phyloP scores from a whole-genome alignment of 1,140 invertebrate genomes.

The Schlechtendalia chinensis region DNA sequence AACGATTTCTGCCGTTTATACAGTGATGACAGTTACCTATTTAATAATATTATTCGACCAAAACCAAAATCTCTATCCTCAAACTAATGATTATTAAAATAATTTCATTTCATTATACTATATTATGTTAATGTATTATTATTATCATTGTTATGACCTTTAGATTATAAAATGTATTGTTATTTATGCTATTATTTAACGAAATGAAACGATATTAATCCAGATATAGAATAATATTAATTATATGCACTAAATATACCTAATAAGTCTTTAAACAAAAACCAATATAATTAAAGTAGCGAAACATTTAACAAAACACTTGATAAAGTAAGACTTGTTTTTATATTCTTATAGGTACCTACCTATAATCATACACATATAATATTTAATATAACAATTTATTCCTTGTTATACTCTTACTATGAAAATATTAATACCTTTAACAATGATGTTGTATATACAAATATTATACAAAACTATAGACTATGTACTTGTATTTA shows the following conservation, averaged over 20 bases:
- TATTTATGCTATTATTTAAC: conserved; percentile 25
- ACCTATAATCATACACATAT: background rate
- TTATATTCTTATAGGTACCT: background rate
- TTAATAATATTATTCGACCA: conserved; percentile 10
- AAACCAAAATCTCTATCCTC: conserved; percentile 20
- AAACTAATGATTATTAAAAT: conserved; percentile 18
- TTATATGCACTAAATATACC: background rate
- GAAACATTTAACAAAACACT: background rate
- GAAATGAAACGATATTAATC: background rate
- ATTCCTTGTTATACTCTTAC: no score
- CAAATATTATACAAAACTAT: background rate
- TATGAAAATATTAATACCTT: background rate
- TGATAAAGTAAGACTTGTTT: background rate
- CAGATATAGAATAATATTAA: background rate
- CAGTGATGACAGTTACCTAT: conserved; percentile 23
- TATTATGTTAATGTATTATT: conserved; percentile 40
- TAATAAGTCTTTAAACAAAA: background rate
- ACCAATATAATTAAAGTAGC: background rate
- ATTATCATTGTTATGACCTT: conserved; percentile 42
- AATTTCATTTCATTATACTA: conserved; percentile 1
- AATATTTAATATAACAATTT: background rate
- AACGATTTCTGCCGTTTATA: background rate
- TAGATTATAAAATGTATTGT: conserved; percentile 44
- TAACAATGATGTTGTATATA: background rate
- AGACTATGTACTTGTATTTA: background rate